Percentiles rank a stretch among this genome's conserved stretches.
Evolutionary conservation across 23 tunicate genomes (phyloP).

Genomic region (Halocynthia roretzi): DNA sequence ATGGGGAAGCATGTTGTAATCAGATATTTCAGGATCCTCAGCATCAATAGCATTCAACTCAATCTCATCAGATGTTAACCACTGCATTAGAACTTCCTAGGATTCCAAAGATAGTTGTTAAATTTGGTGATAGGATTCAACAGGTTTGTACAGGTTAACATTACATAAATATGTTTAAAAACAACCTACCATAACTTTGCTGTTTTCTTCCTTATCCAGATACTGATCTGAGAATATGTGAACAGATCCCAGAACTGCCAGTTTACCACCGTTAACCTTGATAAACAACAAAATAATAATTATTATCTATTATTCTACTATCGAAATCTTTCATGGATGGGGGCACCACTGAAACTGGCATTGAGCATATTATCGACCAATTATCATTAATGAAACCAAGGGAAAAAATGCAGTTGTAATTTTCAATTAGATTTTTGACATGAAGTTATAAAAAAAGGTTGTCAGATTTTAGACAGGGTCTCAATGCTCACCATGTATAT

Average conservation of each 20-base stretch:
- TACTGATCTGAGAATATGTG: conserved; percentile 92
- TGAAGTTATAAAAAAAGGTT: background rate
- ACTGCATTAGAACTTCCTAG: conserved; percentile 78
- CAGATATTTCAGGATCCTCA: conserved; percentile 94
- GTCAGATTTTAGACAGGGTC: background rate
- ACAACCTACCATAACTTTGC: conserved; percentile 66
- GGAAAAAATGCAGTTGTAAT: background rate
- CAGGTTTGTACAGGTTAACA: background rate
- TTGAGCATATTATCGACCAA: background rate
- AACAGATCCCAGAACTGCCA: conserved; percentile 94
- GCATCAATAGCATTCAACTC: conserved; percentile 82
- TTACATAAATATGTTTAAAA: background rate
- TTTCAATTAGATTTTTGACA: background rate
- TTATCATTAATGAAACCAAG: background rate
- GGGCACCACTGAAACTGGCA: background rate
- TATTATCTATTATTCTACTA: background rate
- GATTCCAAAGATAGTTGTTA: background rate
- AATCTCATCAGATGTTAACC: conserved; percentile 86
- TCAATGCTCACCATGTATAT: background rate
- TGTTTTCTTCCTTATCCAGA: conserved; percentile 91
- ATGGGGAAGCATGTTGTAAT: conserved; percentile 84
- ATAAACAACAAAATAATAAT: background rate
- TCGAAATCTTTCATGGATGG: background rate
- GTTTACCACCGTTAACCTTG: conserved; percentile 39
- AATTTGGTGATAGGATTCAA: background rate